These are phyloP conservation scores for Copsychus sechellarum DNA, from an alignment of 2,113 vertebrate genomes.

Conservation along the genomic window DNA sequence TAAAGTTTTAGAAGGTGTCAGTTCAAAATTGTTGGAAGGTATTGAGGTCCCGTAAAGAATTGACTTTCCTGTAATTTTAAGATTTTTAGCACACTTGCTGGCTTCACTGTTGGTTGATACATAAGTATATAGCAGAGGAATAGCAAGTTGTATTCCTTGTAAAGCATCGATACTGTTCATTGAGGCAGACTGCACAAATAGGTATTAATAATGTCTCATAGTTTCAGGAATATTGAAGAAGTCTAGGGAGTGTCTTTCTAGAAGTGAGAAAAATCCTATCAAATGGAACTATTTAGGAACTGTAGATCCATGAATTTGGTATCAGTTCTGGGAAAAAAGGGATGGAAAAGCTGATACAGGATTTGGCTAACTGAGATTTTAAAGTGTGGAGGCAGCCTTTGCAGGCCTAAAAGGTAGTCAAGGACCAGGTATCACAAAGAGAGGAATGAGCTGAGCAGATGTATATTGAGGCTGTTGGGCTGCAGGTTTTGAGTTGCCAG, in stretches of 20 bases:
- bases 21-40: not conserved
- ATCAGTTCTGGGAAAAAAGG: not conserved
- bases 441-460: not conserved
- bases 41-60: not conserved
- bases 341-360: not conserved
- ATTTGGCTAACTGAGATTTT: not conserved
- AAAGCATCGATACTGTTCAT: not conserved
- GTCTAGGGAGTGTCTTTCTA: not conserved
- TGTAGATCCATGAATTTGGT: not conserved
- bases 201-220: not conserved
- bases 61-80: not conserved
- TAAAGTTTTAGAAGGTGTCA: not conserved
- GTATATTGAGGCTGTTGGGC: accelerated
- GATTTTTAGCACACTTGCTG: not conserved
- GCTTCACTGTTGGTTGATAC: not conserved
- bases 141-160: not conserved
- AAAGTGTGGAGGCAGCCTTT: not conserved
- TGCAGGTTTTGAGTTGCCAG: not conserved
- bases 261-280: not conserved
- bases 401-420: not conserved
- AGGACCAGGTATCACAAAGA: not conserved
- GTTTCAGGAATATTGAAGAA: not conserved
- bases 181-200: not conserved
- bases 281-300: not conserved
- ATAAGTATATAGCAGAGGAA: not conserved